Evolutionary conservation across 92 coral and sea anemone species (phyloP).

Genomic region (Zoanthus solanderi): DNA sequence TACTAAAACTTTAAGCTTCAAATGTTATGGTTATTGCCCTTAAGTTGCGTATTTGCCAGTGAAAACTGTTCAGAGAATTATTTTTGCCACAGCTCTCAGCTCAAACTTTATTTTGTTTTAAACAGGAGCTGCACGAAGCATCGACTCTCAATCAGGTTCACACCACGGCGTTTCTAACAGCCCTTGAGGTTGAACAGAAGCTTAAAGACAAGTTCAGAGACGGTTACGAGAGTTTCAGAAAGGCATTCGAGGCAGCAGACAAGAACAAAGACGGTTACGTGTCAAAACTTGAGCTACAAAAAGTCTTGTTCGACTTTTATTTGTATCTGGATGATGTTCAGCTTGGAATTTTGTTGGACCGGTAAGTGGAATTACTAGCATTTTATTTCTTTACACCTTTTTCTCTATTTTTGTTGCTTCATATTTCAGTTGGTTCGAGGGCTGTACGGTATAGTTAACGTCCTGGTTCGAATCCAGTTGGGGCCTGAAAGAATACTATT

Average conservation of each 20-base stretch:
- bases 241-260: conserved; percentile 95
- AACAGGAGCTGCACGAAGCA: conserved; percentile 76
- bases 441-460: too few species aligned
- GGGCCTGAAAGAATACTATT: too few species aligned
- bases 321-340: conserved; percentile 84
- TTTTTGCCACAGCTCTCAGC: too few species aligned
- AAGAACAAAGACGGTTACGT: conserved; percentile 91
- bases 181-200: conserved; percentile 88
- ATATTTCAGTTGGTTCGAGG: too few species aligned
- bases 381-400: too few species aligned
- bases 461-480: too few species aligned
- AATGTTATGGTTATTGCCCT: too few species aligned
- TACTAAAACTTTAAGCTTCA: too few species aligned
- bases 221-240: conserved; percentile 87
- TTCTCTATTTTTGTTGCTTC: too few species aligned
- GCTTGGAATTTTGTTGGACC: conserved; percentile 80
- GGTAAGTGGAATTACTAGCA: conserved; percentile 51
- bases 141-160: conserved; percentile 85
- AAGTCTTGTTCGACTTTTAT: conserved; percentile 86
- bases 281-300: conserved; percentile 85
- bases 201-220: conserved; percentile 93
- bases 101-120: too few species aligned
- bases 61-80: too few species aligned
- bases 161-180: conserved; percentile 79
- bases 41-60: too few species aligned